Evolutionary conservation across 1,140 invertebrate genomes (phyloP).

Genomic region (Matsumurasca onukii): DNA sequence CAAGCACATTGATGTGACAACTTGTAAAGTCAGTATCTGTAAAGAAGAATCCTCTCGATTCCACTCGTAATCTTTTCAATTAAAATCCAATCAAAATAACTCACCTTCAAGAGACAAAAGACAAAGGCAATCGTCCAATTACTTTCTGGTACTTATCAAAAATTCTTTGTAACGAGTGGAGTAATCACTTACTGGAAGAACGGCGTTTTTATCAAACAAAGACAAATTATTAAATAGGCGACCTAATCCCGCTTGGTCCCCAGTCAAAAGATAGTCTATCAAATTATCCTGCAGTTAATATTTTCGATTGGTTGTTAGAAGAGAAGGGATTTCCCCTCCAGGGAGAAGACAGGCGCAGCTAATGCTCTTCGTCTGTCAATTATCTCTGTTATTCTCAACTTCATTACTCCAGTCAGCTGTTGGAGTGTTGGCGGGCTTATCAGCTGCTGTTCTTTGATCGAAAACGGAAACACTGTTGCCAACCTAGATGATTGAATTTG

Average conservation of each 20-base stretch:
- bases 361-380: conserved; percentile 15
- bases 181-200: conserved; percentile 17
- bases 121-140: neutral
- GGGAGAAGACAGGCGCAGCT: conserved; percentile 1
- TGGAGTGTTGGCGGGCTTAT: neutral
- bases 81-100: too few species aligned
- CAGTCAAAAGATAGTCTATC: conserved; percentile 29
- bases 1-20: too few species aligned
- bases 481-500: neutral
- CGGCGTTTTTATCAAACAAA: conserved; percentile 20
- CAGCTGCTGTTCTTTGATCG: conserved; percentile 8
- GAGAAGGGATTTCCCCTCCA: conserved; percentile 13
- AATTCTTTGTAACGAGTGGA: neutral
- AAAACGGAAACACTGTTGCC: conserved; percentile 4
- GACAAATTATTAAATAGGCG: conserved; percentile 18
- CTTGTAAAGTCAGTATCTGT: too few species aligned
- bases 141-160: neutral
- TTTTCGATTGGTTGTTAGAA: conserved; percentile 27
- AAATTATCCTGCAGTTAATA: conserved; percentile 32
- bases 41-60: too few species aligned
- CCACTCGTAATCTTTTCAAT: too few species aligned
- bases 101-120: too few species aligned
- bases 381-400: conserved; percentile 19
- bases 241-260: conserved; percentile 9
- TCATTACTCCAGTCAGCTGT: conserved; percentile 14